These are phyloP conservation scores for Athene noctua DNA, from an alignment of 2,113 vertebrate species.

Conservation along the genomic window DNA sequence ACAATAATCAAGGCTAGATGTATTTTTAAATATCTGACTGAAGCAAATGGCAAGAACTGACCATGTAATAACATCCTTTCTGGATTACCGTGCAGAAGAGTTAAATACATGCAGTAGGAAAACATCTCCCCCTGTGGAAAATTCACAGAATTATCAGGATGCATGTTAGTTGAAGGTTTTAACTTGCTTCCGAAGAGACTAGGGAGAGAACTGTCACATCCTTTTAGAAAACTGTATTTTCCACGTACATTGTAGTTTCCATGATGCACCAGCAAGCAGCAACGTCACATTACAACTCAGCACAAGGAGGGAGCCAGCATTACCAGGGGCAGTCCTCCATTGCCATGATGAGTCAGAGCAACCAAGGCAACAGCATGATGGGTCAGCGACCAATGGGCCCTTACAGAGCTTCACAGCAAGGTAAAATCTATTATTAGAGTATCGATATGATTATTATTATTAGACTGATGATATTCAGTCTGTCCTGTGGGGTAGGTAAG, in stretches of 20 bases:
- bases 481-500: background rate
- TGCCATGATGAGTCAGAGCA: slow-evolving; percentile 91
- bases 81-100: background rate
- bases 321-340: slow-evolving; percentile 92
- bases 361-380: slow-evolving; percentile 89
- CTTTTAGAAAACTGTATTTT: background rate
- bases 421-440: slow-evolving; percentile 50
- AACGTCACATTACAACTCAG: slow-evolving; percentile 86
- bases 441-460: background rate
- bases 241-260: slow-evolving; percentile 75
- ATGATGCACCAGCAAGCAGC: slow-evolving; percentile 96
- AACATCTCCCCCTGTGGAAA: slow-evolving; percentile 49
- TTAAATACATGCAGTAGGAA: background rate
- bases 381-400: slow-evolving; percentile 89
- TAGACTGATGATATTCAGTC: background rate
- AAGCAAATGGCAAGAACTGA: background rate
- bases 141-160: background rate
- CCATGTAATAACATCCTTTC: background rate
- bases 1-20: background rate
- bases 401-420: slow-evolving; percentile 92
- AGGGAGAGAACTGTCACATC: background rate
- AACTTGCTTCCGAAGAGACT: background rate
- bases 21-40: background rate
- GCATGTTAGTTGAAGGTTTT: background rate
- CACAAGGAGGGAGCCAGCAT: slow-evolving; percentile 86